Evolutionary conservation across 2,888 invertebrate species (phyloP).

Genomic region (Lydus trimaculatus): DNA sequence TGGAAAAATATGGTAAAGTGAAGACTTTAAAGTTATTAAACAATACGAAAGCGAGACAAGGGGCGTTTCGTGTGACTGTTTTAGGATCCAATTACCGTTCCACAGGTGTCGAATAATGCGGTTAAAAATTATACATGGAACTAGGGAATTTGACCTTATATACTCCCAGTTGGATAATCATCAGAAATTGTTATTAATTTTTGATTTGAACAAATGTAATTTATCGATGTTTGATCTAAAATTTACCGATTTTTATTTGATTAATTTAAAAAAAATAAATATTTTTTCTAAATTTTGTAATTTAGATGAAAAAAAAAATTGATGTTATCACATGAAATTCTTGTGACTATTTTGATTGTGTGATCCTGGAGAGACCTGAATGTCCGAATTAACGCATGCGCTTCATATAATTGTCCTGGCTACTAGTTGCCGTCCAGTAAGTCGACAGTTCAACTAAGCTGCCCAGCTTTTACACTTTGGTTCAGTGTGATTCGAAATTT

Average conservation of each 20-base stretch:
- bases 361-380: conserved; percentile 14
- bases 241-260: not conserved
- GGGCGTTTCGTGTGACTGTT: conserved; percentile 39
- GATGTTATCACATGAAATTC: conserved; percentile 3
- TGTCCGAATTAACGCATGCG: conserved; percentile 54
- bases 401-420: conserved; percentile 51
- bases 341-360: not conserved
- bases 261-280: not conserved
- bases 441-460: conserved; percentile 52
- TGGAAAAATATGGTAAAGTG: conserved; percentile 36
- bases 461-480: conserved; percentile 40
- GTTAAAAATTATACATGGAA: conserved; percentile 22
- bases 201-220: no score
- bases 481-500: conserved; percentile 56
- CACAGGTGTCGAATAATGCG: conserved; percentile 45
- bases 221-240: no score
- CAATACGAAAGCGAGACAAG: conserved; percentile 38
- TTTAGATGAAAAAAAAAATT: not conserved
- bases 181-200: not conserved
- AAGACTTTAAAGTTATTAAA: conserved; percentile 49
- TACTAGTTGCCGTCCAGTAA: conserved; percentile 58
- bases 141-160: conserved; percentile 9
- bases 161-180: conserved; percentile 2
- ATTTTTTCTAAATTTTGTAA: not conserved
- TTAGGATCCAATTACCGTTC: conserved; percentile 42